phyloP scores from a whole-genome alignment of 2,113 vertebrate species.

The Nettapus auritus region DNA sequence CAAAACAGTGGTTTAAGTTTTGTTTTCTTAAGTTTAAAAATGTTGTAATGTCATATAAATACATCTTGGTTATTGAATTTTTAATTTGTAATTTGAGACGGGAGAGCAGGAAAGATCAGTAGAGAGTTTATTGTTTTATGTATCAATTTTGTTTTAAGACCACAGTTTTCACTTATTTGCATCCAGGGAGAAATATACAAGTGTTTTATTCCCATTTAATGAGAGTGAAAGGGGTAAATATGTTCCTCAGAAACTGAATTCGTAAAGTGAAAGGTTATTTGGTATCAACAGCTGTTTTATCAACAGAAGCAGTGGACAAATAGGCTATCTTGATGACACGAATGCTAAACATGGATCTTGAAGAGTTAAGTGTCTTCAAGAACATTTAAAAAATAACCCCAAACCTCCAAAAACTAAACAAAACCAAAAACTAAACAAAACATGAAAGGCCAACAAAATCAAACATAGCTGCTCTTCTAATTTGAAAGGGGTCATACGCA shows the following conservation, averaged over 20 bases:
- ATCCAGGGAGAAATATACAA: slow-evolving; percentile 37
- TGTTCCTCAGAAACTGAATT: background rate
- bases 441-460: background rate
- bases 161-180: slow-evolving; percentile 7
- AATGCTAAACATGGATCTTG: background rate
- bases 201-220: background rate
- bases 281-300: background rate
- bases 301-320: background rate
- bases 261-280: background rate
- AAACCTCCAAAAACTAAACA: background rate
- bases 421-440: background rate
- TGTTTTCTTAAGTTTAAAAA: slow-evolving; percentile 2
- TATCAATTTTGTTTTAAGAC: slow-evolving; percentile 57
- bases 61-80: background rate
- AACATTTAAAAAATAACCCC: background rate
- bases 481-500: background rate
- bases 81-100: slow-evolving; percentile 53
- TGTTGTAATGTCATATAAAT: background rate
- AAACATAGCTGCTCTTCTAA: background rate
- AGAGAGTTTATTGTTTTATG: slow-evolving; percentile 1
- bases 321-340: background rate
- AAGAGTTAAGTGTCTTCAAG: background rate
- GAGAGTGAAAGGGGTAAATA: background rate
- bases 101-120: slow-evolving; percentile 19
- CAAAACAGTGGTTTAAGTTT: slow-evolving; percentile 8